A percentile compares a stretch with the other conserved stretches of the same genome.
phyloP scores from a whole-genome alignment of 2,113 vertebrate species.

The Athene cunicularia region DNA sequence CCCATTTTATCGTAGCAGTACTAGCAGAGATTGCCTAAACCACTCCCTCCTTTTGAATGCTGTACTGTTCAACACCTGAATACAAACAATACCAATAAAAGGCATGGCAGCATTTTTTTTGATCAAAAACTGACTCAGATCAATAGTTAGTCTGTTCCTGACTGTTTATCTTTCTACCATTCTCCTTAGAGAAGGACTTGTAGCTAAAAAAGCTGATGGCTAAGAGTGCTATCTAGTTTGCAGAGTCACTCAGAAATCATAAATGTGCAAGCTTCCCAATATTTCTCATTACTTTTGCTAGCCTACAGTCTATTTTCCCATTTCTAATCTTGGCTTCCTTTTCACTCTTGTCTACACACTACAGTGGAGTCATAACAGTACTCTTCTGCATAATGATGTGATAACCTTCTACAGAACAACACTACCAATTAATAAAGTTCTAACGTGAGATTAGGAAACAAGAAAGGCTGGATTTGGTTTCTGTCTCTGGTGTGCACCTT shows the following conservation, averaged over 20 bases:
- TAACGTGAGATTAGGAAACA: background rate
- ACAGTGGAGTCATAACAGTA: background rate
- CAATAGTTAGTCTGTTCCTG: background rate
- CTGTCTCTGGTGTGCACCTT: background rate
- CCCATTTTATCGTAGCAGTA: background rate
- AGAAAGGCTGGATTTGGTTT: background rate
- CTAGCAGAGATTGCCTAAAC: background rate
- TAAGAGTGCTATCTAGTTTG: background rate
- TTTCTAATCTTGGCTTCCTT: background rate
- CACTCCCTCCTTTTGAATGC: background rate
- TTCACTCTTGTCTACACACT: background rate
- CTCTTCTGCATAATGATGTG: background rate
- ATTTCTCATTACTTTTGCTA: background rate
- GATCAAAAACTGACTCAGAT: background rate
- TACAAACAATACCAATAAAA: background rate
- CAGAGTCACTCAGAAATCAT: background rate
- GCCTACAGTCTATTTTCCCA: background rate
- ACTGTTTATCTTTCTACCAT: background rate
- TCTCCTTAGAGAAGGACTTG: background rate
- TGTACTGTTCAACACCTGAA: background rate
- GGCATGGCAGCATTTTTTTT: background rate
- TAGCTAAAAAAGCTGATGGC: background rate
- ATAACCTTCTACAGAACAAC: background rate
- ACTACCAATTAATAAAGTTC: background rate
- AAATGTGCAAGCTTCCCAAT: background rate